Base-by-base conservation (phyloP, 2,888 invertebrate species). In the Plagodis dolabraria region DNA sequence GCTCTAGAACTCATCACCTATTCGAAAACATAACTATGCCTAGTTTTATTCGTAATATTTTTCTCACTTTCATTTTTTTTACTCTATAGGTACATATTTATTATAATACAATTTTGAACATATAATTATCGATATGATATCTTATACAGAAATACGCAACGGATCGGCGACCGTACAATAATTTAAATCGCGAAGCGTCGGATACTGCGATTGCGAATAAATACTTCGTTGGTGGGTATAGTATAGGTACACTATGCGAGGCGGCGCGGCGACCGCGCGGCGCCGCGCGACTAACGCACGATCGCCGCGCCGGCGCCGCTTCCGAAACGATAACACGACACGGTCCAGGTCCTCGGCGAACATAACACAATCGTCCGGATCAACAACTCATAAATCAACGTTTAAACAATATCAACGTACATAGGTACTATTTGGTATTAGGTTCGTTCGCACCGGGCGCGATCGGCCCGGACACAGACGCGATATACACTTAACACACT, bases 91-190 rank as follows among this genome's bases (percentile, higher is more conserved):
- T 92, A 92, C 89, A 90, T 88, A 86, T 68, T 86, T 80, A 87
- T 83, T 89, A 89, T 90, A 87, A 89, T 91, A 92, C 91, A 92
- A 53, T 83, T 89, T 90, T 88, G 91, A 92, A 91, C 92, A 91
- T 92, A 91, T 89, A 90, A 85, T 89, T 89, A 91, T 89, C 92
- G 92, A 92, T 91, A 92, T 92, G 92, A 90, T 86, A 89, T 86
- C 84, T 87, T 87, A 90, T 84, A 92, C 88, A 91, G 87, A 88
- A 87, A 85, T 80, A 88, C 89, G 90, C 91, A 91, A 90, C 87
- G 88, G 85, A 89, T 86, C 80, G 79, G 86, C 88, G 86, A 86
- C 85, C 86, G 86, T 85, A 89, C 87, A 88, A 83, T 85, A 87
- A 87, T 80, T 85, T 76, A 85, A 62, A 82, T 83, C 77, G 83